Base-by-base conservation (phyloP, 2,888 invertebrate genomes). In the Tenthredo notha region DNA sequence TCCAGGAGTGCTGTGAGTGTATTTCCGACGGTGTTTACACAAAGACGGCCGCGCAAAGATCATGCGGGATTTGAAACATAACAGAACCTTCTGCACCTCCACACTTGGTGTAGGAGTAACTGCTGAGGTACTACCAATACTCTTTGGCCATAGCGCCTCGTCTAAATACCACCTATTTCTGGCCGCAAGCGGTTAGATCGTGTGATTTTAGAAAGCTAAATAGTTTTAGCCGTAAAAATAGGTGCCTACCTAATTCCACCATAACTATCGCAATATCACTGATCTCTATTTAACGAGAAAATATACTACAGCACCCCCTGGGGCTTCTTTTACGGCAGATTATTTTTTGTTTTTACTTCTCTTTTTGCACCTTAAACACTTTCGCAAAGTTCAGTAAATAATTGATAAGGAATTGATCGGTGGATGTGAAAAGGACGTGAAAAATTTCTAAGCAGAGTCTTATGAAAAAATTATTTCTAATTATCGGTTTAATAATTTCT, bases 21-120 rank as follows among this genome's bases (percentile, higher is more conserved):
- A 90, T 90, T 90, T 90, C 88, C 89, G 90, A 90, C 89, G 87
- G 87, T 90, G 91, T 90, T 90, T 90, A 90, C 87, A 90, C 88
- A 88, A 88, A 89, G 89, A 83, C 83, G 67, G 67, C 88, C 88
- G 88, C 87, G 87, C 86, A 84, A 87, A 86, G 87, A 87, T 88
- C 87, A 84, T 88, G 87, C 87, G 87, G 87, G 88, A 89, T 88
- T 90, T 91, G 90, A 90, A 89, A 90, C 87, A 88, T 90, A 90
- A 86, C 90, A 90, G 91, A 91, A 83, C 67, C 83, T 61, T 67
- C 67, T 50, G 67, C 70, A 83, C 67, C 67, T 70, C 80, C 80
- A 21, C 80, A 80, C 80, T 80, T 61, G 58, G 58, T 15, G 61
- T 40, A 80, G 61, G 80, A 50, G 80, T 80, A 21, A 40, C 80